phyloP scores from a whole-genome alignment of 2,888 invertebrate genomes.

The Pseudolycoriella hygida region DNA sequence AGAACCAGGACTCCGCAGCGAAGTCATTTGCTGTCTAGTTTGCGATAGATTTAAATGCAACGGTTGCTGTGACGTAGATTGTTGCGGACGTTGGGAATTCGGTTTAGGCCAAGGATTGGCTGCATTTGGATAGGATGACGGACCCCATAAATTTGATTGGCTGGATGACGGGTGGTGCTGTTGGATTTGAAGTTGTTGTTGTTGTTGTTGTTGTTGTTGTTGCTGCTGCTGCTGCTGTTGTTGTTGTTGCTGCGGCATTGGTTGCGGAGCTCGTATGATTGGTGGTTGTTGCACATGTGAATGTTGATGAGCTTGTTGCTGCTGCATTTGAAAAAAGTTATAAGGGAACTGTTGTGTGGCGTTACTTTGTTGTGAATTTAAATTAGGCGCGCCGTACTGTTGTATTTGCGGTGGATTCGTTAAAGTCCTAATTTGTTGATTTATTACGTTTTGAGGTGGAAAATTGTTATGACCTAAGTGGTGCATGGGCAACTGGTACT shows the following conservation, averaged over 20 bases:
- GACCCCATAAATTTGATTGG: conserved; percentile 2
- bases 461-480: background rate
- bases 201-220: background rate
- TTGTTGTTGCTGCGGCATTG: conserved; percentile 2
- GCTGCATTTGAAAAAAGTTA: conserved; percentile 4
- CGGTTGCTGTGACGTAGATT: conserved; percentile 3
- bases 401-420: background rate
- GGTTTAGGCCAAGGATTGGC: background rate
- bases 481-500: background rate
- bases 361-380: background rate
- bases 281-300: background rate
- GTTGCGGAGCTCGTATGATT: conserved; percentile 1
- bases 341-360: background rate
- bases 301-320: conserved; percentile 3
- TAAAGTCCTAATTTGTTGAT: background rate
- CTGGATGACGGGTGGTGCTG: conserved; percentile 9
- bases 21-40: conserved; percentile 14
- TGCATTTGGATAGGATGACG: background rate
- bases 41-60: conserved; percentile 7
- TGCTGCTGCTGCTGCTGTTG: conserved; percentile 1
- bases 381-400: background rate
- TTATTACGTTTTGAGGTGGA: conserved; percentile 1
- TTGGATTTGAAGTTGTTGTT: conserved; percentile 7
- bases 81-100: conserved; percentile 12
- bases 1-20: conserved; percentile 9